Conservation (phyloP, 2,797 vertebrate species). For the Morelia viridis region DNA sequence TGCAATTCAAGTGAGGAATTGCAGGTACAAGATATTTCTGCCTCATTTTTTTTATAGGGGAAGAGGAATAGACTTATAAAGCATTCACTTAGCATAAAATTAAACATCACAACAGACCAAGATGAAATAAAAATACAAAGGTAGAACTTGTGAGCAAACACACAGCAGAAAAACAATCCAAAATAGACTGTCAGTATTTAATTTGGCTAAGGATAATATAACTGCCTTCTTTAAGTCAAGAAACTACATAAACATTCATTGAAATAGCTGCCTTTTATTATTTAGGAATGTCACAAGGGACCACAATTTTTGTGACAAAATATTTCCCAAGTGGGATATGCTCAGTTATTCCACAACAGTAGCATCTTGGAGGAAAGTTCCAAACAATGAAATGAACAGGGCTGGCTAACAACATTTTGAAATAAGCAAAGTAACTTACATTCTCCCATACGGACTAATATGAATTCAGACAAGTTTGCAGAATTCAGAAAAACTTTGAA, state of each 20-base stretch:
- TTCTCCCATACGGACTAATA: background rate
- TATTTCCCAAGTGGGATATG: background rate
- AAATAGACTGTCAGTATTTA: background rate
- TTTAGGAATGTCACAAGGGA: background rate
- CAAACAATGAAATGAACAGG: background rate
- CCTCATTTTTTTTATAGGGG: background rate
- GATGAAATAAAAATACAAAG: constrained; percentile 18
- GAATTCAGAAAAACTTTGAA: background rate
- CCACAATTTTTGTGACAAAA: background rate
- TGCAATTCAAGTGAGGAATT: background rate
- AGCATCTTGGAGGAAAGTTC: background rate
- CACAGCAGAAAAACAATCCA: background rate
- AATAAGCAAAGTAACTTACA: background rate
- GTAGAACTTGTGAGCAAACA: background rate
- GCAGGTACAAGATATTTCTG: background rate
- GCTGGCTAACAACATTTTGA: background rate
- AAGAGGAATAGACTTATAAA: background rate
- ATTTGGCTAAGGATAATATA: background rate
- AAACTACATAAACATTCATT: background rate
- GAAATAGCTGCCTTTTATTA: background rate
- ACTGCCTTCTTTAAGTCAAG: background rate
- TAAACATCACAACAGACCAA: background rate
- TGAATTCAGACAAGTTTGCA: background rate
- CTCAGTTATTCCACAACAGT: background rate
- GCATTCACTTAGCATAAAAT: background rate